Conservation (phyloP, 2,888 invertebrate genomes). For the Atherix ibis region DNA sequence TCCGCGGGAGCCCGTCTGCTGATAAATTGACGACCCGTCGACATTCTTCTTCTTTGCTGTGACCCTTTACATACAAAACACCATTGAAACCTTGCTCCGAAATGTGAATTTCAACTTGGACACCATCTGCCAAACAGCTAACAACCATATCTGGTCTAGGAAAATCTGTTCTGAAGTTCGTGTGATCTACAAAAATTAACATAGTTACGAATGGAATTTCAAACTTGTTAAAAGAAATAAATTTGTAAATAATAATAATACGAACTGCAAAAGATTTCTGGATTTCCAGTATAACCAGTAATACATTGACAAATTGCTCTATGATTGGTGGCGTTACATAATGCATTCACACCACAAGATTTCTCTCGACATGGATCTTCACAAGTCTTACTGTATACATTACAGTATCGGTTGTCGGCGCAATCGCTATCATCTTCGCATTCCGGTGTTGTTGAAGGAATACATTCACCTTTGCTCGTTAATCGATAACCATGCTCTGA, state of each 20-base stretch:
- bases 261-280: conserved; percentile 56
- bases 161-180: conserved; percentile 58
- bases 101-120: conserved; percentile 68
- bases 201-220: neutral
- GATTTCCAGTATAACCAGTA: conserved; percentile 59
- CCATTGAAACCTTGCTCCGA: conserved; percentile 69
- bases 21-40: conserved; percentile 64
- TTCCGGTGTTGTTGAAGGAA: conserved; percentile 35
- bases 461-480: conserved; percentile 44
- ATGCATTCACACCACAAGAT: conserved; percentile 57
- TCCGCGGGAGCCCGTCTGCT: conserved; percentile 45
- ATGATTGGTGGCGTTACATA: conserved; percentile 64
- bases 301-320: conserved; percentile 63
- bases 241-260: conserved; percentile 13
- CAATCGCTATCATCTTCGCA: conserved; percentile 62
- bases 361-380: conserved; percentile 63
- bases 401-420: conserved; percentile 59
- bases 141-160: conserved; percentile 74
- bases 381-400: conserved; percentile 50
- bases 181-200: conserved; percentile 26
- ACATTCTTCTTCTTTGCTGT: conserved; percentile 85
- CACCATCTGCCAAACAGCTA: conserved; percentile 80
- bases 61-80: conserved; percentile 83
- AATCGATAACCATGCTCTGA: conserved; percentile 49
- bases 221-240: conserved; percentile 2